phyloP scores from a whole-genome alignment of 2,888 invertebrate species.

The Platycheirus rosarum region DNA sequence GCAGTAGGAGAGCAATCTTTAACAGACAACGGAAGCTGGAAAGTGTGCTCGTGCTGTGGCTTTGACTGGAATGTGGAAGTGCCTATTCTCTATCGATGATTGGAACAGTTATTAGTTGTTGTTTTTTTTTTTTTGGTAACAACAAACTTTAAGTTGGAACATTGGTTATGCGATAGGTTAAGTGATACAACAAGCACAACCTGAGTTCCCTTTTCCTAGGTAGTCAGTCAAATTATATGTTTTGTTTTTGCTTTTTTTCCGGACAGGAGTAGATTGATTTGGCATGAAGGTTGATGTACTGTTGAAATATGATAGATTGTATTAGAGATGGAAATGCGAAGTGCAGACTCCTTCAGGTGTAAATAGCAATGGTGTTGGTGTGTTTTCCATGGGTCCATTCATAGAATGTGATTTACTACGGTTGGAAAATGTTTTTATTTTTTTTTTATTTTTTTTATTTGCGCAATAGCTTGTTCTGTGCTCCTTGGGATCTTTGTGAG shows the following conservation, averaged over 20 bases:
- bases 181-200: slow-evolving; percentile 18
- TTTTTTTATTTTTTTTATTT: no score
- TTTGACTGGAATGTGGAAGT: slow-evolving; percentile 61
- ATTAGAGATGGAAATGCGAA: background rate
- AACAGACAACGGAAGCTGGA: slow-evolving; percentile 58
- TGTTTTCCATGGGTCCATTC: slow-evolving; percentile 55
- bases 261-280: slow-evolving; percentile 41
- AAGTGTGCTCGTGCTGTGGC: slow-evolving; percentile 40
- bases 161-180: slow-evolving; percentile 15
- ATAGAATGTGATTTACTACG: slow-evolving; percentile 67
- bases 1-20: slow-evolving; percentile 2
- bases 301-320: slow-evolving; percentile 17
- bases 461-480: slow-evolving; percentile 36
- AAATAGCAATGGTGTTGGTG: slow-evolving; percentile 22
- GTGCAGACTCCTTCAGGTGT: slow-evolving; percentile 33
- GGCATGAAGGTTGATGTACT: slow-evolving; percentile 48
- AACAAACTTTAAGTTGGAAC: slow-evolving; percentile 40
- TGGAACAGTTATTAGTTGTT: slow-evolving; percentile 69
- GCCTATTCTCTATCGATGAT: slow-evolving; percentile 21
- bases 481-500: slow-evolving; percentile 11
- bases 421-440: slow-evolving; percentile 44
- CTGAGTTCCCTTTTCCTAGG: slow-evolving; percentile 42
- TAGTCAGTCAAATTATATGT: slow-evolving; percentile 26
- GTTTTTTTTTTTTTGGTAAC: slow-evolving; percentile 49
- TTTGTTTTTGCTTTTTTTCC: background rate